Evolutionary conservation across 2,888 invertebrate genomes (phyloP).

Genomic region (Microctonus hyperodae): DNA sequence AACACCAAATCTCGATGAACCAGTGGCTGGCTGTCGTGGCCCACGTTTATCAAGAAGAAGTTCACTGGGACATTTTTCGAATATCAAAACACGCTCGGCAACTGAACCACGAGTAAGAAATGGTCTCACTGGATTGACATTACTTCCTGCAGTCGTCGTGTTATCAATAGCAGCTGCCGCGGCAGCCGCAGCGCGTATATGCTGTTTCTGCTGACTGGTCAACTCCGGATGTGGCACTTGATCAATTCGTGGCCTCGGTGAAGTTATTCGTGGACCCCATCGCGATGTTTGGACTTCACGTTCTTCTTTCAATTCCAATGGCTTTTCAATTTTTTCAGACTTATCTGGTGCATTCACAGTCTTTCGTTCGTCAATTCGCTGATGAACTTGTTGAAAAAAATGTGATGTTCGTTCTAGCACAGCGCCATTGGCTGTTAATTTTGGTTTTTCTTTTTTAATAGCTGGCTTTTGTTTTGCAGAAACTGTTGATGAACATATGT

Average conservation of each 20-base stretch:
- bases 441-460: slow-evolving; percentile 56
- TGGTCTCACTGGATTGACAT: slow-evolving; percentile 76
- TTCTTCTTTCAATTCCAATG: slow-evolving; percentile 44
- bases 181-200: slow-evolving; percentile 61
- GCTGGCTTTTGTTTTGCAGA: slow-evolving; percentile 52
- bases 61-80: slow-evolving; percentile 88
- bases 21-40: slow-evolving; percentile 66
- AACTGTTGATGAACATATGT: slow-evolving; percentile 40
- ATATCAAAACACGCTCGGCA: slow-evolving; percentile 88
- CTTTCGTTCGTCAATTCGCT: slow-evolving; percentile 62
- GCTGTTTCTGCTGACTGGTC: slow-evolving; percentile 69
- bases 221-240: slow-evolving; percentile 74
- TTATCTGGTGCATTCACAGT: slow-evolving; percentile 43
- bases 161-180: slow-evolving; percentile 30
- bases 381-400: slow-evolving; percentile 61
- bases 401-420: slow-evolving; percentile 65
- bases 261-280: slow-evolving; percentile 63
- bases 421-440: slow-evolving; percentile 39
- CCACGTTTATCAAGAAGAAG: slow-evolving; percentile 73
- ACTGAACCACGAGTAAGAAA: slow-evolving; percentile 90
- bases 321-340: slow-evolving; percentile 29
- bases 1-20: neutral
- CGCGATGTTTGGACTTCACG: slow-evolving; percentile 43
- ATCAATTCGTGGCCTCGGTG: slow-evolving; percentile 55
- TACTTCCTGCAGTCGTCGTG: slow-evolving; percentile 58